Conservation (phyloP, 2,888 invertebrate species). For the Plemyria rubiginata region DNA sequence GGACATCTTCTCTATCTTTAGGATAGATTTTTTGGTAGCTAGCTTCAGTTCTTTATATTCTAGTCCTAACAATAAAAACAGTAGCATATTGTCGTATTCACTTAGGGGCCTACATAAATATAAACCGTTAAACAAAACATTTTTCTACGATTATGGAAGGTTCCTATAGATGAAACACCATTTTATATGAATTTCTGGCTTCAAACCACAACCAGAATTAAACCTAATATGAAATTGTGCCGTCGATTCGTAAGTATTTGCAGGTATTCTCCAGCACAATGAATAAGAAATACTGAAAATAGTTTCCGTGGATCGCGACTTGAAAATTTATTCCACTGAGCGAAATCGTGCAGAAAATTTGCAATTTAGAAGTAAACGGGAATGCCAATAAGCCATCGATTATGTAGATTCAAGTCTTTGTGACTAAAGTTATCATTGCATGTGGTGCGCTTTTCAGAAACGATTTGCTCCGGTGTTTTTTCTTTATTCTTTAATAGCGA, state of each 20-base stretch:
- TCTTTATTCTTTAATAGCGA: too few species aligned
- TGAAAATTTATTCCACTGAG: constrained; percentile 78
- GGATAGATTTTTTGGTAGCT: too few species aligned
- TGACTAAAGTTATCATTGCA: constrained; percentile 78
- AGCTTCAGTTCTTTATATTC: too few species aligned
- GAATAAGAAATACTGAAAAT: constrained; percentile 67
- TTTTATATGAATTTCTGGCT: not conserved
- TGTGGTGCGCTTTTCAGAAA: constrained; percentile 67
- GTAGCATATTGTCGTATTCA: too few species aligned
- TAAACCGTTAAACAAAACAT: too few species aligned
- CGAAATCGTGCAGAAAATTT: constrained; percentile 84
- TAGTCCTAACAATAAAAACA: too few species aligned
- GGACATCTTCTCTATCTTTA: too few species aligned
- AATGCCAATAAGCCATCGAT: constrained; percentile 83
- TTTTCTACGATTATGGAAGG: not conserved
- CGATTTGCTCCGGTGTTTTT: constrained; percentile 75
- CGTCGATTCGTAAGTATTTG: constrained; percentile 22
- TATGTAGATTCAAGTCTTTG: constrained; percentile 82
- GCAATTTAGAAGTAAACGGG: constrained; percentile 84
- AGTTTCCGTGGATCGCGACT: constrained; percentile 72
- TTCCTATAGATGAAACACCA: too few species aligned
- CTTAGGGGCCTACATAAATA: too few species aligned
- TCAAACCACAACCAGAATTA: constrained; percentile 2
- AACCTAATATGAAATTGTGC: not conserved
- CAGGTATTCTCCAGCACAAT: constrained; percentile 55